These are phyloP conservation scores for Orchestes rusci DNA, from an alignment of 2,888 invertebrate species.

Conservation along the genomic window DNA sequence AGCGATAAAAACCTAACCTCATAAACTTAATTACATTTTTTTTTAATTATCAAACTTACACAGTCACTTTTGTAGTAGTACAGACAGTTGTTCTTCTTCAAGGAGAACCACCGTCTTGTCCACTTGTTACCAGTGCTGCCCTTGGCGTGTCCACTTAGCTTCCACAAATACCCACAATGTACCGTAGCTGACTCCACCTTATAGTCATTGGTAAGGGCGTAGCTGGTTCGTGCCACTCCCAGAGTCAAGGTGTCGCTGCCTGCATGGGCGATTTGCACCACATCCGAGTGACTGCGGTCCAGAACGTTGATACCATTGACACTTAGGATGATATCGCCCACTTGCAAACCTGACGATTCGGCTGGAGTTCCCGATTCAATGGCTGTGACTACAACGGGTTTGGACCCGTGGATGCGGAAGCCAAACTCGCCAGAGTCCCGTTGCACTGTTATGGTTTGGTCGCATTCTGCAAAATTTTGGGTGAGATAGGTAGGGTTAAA, in stretches of 20 bases:
- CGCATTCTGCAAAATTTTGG: slow-evolving; percentile 59
- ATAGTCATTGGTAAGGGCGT: slow-evolving; percentile 63
- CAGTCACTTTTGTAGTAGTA: slow-evolving; percentile 91
- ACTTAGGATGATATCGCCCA: slow-evolving; percentile 88
- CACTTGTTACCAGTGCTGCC: slow-evolving; percentile 56
- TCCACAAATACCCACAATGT: slow-evolving; percentile 72
- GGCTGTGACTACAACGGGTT: slow-evolving; percentile 93
- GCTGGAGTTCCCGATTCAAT: slow-evolving; percentile 93
- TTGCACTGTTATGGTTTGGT: slow-evolving; percentile 77
- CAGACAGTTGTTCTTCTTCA: slow-evolving; percentile 86
- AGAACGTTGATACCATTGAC: slow-evolving; percentile 87
- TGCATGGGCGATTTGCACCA: slow-evolving; percentile 84
- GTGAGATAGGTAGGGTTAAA: neutral
- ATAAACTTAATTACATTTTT: too few relatives aligned
- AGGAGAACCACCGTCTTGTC: slow-evolving; percentile 85
- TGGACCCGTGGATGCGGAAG: slow-evolving; percentile 90
- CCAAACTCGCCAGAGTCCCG: slow-evolving; percentile 87
- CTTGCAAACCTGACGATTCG: slow-evolving; percentile 83
- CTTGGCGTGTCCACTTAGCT: slow-evolving; percentile 56
- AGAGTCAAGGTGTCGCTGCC: slow-evolving; percentile 80
- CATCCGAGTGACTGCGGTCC: slow-evolving; percentile 89
- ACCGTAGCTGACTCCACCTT: slow-evolving; percentile 51
- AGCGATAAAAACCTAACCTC: too few relatives aligned
- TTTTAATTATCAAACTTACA: slow-evolving; percentile 49
- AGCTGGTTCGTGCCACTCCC: slow-evolving; percentile 81